Evolutionary conservation across 2,888 invertebrate species (phyloP).

Genomic region (Cerceris rybyensis): DNA sequence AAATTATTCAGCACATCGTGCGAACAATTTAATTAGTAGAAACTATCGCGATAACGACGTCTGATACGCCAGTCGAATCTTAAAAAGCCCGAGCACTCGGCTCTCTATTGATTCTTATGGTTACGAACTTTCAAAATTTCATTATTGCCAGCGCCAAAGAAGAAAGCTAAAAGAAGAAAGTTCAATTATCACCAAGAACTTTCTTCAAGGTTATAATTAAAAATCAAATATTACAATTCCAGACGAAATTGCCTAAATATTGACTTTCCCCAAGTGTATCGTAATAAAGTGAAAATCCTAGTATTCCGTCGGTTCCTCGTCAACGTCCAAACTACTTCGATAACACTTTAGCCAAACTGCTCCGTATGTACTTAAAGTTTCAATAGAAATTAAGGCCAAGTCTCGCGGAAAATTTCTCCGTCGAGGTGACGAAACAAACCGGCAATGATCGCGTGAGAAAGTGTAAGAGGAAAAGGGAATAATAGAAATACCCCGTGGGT

Average conservation of each 20-base stretch:
- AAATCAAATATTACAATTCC: no score
- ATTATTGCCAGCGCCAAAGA: constrained; percentile 9
- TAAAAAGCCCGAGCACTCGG: neutral
- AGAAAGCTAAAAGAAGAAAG: neutral
- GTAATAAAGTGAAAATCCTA: neutral
- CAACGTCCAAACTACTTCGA: neutral
- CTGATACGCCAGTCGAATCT: constrained; percentile 21
- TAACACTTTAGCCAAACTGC: neutral
- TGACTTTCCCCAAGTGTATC: neutral
- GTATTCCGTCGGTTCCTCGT: neutral
- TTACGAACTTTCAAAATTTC: constrained; percentile 35
- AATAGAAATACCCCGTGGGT: neutral
- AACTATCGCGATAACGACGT: constrained; percentile 12
- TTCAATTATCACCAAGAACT: neutral
- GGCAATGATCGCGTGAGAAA: neutral
- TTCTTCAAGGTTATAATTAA: neutral
- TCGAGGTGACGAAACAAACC: neutral
- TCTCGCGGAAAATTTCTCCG: neutral
- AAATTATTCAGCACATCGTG: neutral
- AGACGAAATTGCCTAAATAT: no score
- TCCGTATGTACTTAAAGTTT: neutral
- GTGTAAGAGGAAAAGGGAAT: neutral
- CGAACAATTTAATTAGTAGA: constrained; percentile 42
- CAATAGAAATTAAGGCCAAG: neutral
- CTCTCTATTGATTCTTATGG: constrained; percentile 34